phyloP scores from a whole-genome alignment of 2,113 vertebrate species.

The Notechis scutatus region DNA sequence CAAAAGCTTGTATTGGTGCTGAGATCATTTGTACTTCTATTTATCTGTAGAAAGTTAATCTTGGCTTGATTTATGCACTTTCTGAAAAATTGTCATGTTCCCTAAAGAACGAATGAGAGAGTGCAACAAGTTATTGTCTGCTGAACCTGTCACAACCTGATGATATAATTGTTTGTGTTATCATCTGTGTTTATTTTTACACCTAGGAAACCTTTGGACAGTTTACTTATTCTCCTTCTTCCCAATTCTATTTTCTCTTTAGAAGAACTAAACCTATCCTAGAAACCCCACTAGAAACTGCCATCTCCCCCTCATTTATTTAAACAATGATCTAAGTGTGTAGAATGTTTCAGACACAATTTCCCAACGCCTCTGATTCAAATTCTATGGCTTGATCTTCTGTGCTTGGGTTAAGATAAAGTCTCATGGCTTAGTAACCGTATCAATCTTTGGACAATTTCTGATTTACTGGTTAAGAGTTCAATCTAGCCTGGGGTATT shows the following conservation, averaged over 20 bases:
- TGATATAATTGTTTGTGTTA: conserved; percentile 12
- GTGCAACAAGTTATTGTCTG: conserved; percentile 28
- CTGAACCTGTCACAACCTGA: conserved; percentile 13
- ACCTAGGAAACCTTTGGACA: conserved; percentile 47
- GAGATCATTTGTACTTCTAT: conserved; percentile 13
- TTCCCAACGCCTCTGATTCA: conserved; percentile 23
- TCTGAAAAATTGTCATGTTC: conserved; percentile 31
- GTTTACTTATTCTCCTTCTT: conserved; percentile 42
- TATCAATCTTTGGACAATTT: background rate
- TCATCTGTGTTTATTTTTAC: conserved; percentile 36
- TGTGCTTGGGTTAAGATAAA: background rate
- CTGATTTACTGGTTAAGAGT: background rate
- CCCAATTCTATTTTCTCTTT: conserved; percentile 32
- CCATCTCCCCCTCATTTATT: conserved; percentile 36
- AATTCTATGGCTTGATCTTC: background rate
- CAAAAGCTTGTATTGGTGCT: background rate
- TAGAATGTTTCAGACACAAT: conserved; percentile 36
- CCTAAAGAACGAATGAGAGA: conserved; percentile 37
- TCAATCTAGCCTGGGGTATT: background rate
- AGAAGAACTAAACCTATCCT: conserved; percentile 11
- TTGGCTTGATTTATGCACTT: conserved; percentile 32
- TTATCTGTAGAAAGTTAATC: conserved; percentile 34
- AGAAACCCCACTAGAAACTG: conserved; percentile 41
- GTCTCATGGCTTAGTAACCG: background rate
- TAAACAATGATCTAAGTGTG: conserved; percentile 41